Percentiles rank a stretch among this genome's conserved stretches.
phyloP scores from a whole-genome alignment of 2,113 vertebrate species.

The Cyanistes caeruleus region DNA sequence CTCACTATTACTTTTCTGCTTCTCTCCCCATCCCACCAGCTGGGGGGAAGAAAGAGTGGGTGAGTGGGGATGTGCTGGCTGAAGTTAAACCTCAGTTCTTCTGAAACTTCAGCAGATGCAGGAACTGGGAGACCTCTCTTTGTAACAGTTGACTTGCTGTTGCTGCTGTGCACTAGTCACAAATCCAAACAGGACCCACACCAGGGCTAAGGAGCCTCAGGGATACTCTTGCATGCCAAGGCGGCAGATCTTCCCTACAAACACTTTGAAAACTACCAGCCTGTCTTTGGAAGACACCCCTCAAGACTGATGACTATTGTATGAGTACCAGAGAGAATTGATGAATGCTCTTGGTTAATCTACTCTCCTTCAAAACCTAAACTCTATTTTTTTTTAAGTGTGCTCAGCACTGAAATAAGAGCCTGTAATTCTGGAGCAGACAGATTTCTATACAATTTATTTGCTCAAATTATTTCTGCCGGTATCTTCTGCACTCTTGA shows the following conservation, averaged over 20 bases:
- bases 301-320: background rate
- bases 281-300: background rate
- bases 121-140: background rate
- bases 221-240: background rate
- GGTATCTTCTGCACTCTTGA: background rate
- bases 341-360: constrained; percentile 3
- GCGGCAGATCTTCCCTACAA: background rate
- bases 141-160: background rate
- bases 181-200: background rate
- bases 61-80: background rate
- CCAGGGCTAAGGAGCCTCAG: background rate
- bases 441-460: background rate
- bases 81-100: background rate
- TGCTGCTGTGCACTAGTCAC: background rate
- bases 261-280: background rate
- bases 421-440: background rate
- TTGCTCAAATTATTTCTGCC: constrained; percentile 31
- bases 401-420: background rate
- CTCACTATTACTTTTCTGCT: background rate
- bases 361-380: background rate
- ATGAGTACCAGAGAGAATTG: background rate
- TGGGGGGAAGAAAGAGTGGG: background rate
- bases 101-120: background rate
- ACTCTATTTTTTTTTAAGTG: background rate
- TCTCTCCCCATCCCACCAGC: background rate